Conservation (phyloP, 2,113 vertebrate species). For the Sylvietta virens region DNA sequence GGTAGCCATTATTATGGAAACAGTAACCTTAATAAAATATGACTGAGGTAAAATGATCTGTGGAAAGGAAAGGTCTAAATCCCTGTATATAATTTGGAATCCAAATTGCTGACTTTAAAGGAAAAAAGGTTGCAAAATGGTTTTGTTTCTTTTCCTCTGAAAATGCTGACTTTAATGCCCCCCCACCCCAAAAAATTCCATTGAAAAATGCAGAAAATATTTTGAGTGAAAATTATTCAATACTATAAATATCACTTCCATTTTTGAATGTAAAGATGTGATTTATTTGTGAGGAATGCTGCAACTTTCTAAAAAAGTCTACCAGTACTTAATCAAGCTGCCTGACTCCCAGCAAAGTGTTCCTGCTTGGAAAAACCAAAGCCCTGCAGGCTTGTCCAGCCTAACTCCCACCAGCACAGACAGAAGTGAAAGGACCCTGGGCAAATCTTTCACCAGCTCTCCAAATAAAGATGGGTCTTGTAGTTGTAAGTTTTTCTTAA, state of each 20-base stretch:
- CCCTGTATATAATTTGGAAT: background rate
- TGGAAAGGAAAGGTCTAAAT: background rate
- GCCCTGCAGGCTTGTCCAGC: background rate
- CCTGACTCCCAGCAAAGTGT: background rate
- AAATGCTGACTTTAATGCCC: background rate
- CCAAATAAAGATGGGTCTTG: background rate
- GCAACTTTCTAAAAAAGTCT: background rate
- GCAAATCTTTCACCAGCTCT: background rate
- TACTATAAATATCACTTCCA: background rate
- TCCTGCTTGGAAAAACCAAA: background rate
- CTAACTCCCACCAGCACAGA: background rate
- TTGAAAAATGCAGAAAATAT: background rate
- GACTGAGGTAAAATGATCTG: background rate
- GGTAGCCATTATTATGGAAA: background rate
- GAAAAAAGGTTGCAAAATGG: background rate
- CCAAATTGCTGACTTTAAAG: background rate
- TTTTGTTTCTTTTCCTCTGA: constrained; percentile 14
- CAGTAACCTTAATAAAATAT: background rate
- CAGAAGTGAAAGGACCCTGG: background rate
- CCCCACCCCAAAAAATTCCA: background rate
- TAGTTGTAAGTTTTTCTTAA: background rate
- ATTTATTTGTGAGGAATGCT: background rate
- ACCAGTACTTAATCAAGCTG: background rate
- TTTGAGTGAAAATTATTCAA: background rate
- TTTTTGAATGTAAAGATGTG: background rate